Percentiles rank a stretch among this genome's conserved stretches.
Conservation (phyloP, 2,888 invertebrate species). For the Scaptomyza polygonia region DNA sequence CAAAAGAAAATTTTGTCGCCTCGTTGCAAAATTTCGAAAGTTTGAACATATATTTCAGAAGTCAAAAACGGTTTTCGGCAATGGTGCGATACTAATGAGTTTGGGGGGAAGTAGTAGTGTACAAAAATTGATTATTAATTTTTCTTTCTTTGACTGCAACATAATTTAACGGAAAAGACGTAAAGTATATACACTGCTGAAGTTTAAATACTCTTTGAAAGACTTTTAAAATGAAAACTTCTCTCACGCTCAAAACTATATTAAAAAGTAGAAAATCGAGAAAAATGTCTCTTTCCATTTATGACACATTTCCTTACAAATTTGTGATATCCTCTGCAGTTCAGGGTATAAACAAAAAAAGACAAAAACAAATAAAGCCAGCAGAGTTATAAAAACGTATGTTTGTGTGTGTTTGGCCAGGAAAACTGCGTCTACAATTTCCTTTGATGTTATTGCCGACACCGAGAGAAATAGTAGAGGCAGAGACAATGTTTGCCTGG, state of each 20-base stretch:
- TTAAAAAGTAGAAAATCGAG: not conserved
- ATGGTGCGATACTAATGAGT: slow-evolving; percentile 69
- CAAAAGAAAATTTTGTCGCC: slow-evolving; percentile 73
- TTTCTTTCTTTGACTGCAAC: slow-evolving; percentile 34
- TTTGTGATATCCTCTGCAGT: not conserved
- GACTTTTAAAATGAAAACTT: not conserved
- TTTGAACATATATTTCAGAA: slow-evolving; percentile 40
- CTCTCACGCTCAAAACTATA: not conserved
- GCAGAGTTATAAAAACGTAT: slow-evolving; percentile 29
- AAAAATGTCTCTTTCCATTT: not conserved
- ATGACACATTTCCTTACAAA: not conserved
- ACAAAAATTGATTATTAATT: slow-evolving; percentile 76
- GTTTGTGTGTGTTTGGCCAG: slow-evolving; percentile 77
- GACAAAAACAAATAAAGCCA: slow-evolving; percentile 49
- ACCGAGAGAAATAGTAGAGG: not conserved
- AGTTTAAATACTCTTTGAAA: slow-evolving; percentile 29
- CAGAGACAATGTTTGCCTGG: slow-evolving; percentile 63
- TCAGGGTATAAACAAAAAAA: slow-evolving; percentile 51
- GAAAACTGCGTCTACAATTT: slow-evolving; percentile 75
- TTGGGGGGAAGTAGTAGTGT: slow-evolving; percentile 22
- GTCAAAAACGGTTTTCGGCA: slow-evolving; percentile 25
- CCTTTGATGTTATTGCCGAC: slow-evolving; percentile 69
- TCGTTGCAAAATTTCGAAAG: slow-evolving; percentile 74
- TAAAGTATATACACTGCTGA: not conserved
- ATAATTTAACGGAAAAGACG: slow-evolving; percentile 10